Evolutionary conservation across 2,888 invertebrate species (phyloP).

Genomic region (Archaeoteleia sp.): DNA sequence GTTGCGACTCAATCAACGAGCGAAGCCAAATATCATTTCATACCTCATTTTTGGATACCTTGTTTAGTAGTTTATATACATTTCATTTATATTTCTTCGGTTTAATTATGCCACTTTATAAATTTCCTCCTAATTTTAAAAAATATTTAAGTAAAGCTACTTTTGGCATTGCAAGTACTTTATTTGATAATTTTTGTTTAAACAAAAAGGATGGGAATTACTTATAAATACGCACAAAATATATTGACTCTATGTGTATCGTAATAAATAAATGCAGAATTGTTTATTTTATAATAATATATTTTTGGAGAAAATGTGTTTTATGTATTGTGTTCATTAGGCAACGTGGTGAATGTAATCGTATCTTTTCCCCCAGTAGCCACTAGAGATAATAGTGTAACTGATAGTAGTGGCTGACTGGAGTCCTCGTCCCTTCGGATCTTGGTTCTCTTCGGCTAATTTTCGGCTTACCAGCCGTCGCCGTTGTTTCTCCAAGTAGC

Average conservation of each 20-base stretch:
- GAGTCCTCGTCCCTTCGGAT: slow-evolving; percentile 62
- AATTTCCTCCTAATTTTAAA: too few species aligned
- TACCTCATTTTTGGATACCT: too few species aligned
- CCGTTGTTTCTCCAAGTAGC: slow-evolving; percentile 58
- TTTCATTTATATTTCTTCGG: too few species aligned
- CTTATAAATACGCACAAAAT: background rate
- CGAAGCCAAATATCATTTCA: slow-evolving; percentile 41
- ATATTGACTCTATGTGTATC: too few species aligned
- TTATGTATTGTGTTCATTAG: slow-evolving; percentile 48
- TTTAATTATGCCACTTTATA: too few species aligned
- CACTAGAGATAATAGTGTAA: slow-evolving; percentile 72
- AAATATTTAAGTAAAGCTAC: too few species aligned
- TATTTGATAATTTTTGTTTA: too few species aligned
- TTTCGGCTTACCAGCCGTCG: slow-evolving; percentile 72
- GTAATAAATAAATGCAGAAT: too few species aligned
- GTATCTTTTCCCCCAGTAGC: slow-evolving; percentile 62
- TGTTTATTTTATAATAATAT: background rate
- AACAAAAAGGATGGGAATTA: too few species aligned
- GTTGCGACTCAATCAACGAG: slow-evolving; percentile 52
- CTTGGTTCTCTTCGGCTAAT: slow-evolving; percentile 66
- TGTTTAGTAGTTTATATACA: too few species aligned
- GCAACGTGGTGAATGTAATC: slow-evolving; percentile 52
- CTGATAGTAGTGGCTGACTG: slow-evolving; percentile 73
- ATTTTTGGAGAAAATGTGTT: slow-evolving; percentile 27
- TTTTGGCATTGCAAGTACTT: too few species aligned